Base-by-base conservation (phyloP, 2,113 vertebrate species). In the Hipposideros armiger region DNA sequence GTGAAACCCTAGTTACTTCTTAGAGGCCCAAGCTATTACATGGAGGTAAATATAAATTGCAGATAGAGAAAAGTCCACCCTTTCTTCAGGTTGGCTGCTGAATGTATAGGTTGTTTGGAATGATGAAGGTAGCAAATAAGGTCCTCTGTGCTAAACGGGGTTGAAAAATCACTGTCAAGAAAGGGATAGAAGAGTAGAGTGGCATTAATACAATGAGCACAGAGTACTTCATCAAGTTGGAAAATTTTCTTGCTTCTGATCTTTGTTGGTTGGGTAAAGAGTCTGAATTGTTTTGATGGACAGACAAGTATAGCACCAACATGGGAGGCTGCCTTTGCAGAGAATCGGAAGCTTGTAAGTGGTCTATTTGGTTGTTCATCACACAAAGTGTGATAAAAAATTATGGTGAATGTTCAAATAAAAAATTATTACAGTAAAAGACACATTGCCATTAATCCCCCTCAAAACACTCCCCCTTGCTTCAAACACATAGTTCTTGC, bases 41-140 rank as follows among this genome's bases (percentile, higher is more conserved):
- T 6, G 90, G 24, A 81, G 19, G 40, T 40, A 92, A 30, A 36
- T 60, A 69, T 50, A 86, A 52, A 30, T 40, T 87, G 2, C 58
- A 89, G 30, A n/a, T 32, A 92, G 30, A 32, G 2, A 24, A 1
- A 76, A 47, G n/a, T 81, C 13, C 91, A 28, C 54, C 13, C 56
- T 94, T 91, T 95, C 69, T 73, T 82, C 82, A 60, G 20, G 1
- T 45, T 90, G 54, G 42, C 73, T 96, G 70, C 74, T 4, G 14
- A 52, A 1, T 9, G 24, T 73, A 4, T 91, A 84, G 74, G 5
- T 60, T 94, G n/a, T 77, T 90, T 67, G 28, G 69, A 97, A 72
- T 64, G 73, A 90, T 47, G 24, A 82, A 78, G 58, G 40, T 85
- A 97, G 36, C 62, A 97, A 96, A 97, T 91, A 96, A 97, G 30